Evolutionary conservation across 1,140 invertebrate genomes (phyloP), one percentile per base, ranked within the genome.

Genomic region (Diachasmimorpha longicaudata): DNA sequence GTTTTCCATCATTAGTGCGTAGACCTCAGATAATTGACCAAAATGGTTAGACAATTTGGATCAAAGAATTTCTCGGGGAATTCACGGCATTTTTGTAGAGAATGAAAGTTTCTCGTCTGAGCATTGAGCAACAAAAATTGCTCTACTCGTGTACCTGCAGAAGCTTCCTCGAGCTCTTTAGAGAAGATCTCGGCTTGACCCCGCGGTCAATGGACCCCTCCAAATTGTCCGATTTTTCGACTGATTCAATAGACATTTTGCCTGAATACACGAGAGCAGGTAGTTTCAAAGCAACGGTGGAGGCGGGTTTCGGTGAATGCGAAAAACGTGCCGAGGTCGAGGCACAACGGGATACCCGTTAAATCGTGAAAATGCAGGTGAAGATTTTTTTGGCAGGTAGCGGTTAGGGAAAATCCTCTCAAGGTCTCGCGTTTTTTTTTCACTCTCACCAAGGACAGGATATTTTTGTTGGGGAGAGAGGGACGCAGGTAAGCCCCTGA

Each of bases 341-440:
- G 5, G 21, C 58, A 63, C 58, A 63, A 63, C 58, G 58, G 58
- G 58, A 63, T 63, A 25, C 58, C 58, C 4, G 58, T 63, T 25
- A 63, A 13, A 31, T 63, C 23, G 58, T 25, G 58, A 63, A 63
- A 63, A 63, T 63, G 58, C 58, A 63, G 58, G 58, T 63, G 58
- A 31, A 25, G 58, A 63, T 52, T 52, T 8, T 21, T 58, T 58
- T 58, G 52, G 13, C 58, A 63, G 58, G 23, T 63, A 63, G 21
- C 3, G 8, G 8, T 58, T 9, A 4, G 58, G 9, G 23, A 31
- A 63, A 63, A 63, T 9, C 19, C 52, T 13, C 58, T 23, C 21
- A 63, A 63, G 23, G 19, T 63, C 58, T 25, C 14, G 19, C 52
- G 11, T 63, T 63, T 63, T 63, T 63, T 63, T 31, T 55, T 19